Percentiles rank a stretch among this genome's conserved stretches.
These are phyloP conservation scores for Drosophila triauraria DNA, from an alignment of 1,140 invertebrate species.

Conservation along the genomic window DNA sequence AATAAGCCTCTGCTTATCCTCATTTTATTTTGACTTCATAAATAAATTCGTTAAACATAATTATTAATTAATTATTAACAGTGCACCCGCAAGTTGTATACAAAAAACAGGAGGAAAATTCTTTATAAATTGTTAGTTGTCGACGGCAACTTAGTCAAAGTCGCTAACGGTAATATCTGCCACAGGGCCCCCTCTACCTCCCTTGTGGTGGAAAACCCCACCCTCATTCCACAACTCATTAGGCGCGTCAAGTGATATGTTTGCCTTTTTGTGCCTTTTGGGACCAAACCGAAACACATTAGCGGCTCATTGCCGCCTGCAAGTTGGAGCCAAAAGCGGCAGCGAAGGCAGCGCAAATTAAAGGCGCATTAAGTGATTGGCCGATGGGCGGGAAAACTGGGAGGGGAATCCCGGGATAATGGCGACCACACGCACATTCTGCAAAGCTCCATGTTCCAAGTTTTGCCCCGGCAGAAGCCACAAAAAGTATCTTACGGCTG, in stretches of 20 bases:
- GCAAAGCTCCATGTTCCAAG: slow-evolving; percentile 25
- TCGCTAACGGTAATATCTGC: slow-evolving; percentile 52
- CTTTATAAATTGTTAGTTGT: slow-evolving; percentile 71
- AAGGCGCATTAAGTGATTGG: slow-evolving; percentile 70
- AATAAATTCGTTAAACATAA: not conserved
- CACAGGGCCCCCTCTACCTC: not conserved
- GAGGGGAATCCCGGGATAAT: slow-evolving; percentile 11
- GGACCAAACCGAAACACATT: slow-evolving; percentile 70
- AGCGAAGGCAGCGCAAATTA: slow-evolving; percentile 63
- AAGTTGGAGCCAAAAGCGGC: slow-evolving; percentile 49
- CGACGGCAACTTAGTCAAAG: slow-evolving; percentile 68
- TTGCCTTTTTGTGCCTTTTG: slow-evolving; percentile 51
- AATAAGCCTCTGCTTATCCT: not conserved
- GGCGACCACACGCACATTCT: slow-evolving; percentile 36
- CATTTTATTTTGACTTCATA: not conserved
- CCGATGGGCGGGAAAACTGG: not conserved
- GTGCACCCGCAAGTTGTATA: slow-evolving; percentile 20
- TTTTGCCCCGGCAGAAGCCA: slow-evolving; percentile 6
- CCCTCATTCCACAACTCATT: slow-evolving; percentile 58
- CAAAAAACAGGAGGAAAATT: slow-evolving; percentile 43
- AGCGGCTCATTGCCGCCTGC: slow-evolving; percentile 74
- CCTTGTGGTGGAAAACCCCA: slow-evolving; percentile 20
- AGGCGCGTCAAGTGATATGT: slow-evolving; percentile 82
- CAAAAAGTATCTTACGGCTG: slow-evolving; percentile 35
- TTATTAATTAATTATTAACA: not conserved